These are phyloP conservation scores for Bombus fervidus DNA, from an alignment of 1,140 invertebrate genomes.

Conservation along the genomic window DNA sequence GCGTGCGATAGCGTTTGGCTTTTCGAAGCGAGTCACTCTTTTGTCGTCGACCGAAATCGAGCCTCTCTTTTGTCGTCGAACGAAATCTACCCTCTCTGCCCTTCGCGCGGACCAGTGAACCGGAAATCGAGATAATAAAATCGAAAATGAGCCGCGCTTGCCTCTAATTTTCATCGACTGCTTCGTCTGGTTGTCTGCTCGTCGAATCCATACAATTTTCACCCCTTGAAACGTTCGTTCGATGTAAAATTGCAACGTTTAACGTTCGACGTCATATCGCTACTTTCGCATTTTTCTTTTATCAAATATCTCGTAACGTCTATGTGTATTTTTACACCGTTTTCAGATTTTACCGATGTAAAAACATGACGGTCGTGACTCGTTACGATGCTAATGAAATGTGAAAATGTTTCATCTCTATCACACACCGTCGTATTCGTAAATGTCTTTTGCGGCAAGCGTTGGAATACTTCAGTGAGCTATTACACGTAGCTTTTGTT, in stretches of 20 bases:
- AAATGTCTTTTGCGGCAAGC: no score
- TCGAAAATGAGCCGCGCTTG: conserved; percentile 42
- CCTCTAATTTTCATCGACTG: conserved; percentile 39
- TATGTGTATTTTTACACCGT: no score
- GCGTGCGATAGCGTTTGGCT: not conserved
- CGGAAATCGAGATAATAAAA: conserved; percentile 56
- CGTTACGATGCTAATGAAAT: no score
- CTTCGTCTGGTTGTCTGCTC: not conserved
- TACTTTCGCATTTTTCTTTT: not conserved
- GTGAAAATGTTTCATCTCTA: no score
- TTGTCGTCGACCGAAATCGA: conserved; percentile 41
- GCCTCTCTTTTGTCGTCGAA: conserved; percentile 39
- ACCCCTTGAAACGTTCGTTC: not conserved
- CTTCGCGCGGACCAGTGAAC: conserved; percentile 33
- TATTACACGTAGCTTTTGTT: not conserved
- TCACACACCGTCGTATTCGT: no score
- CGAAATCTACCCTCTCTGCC: conserved; percentile 9
- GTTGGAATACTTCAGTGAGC: not conserved
- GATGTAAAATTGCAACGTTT: not conserved
- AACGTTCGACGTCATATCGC: not conserved
- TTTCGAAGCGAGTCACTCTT: conserved; percentile 18
- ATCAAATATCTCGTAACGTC: no score
- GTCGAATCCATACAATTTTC: not conserved
- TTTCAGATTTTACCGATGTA: no score
- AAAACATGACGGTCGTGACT: no score